Conservation (phyloP, 2,797 vertebrate species). For the Schizopygopsis malacanthus region DNA sequence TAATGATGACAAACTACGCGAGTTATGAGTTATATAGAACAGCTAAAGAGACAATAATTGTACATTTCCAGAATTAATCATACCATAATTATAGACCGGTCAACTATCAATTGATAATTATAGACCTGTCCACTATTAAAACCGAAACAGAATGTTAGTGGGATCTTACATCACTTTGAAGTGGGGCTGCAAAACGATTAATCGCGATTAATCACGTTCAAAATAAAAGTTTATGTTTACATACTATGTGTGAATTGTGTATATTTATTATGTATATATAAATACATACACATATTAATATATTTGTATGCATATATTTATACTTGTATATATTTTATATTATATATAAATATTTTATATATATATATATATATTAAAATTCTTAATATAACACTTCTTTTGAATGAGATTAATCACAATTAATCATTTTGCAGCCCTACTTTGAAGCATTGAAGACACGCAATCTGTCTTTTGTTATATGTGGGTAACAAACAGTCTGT, state of each 20-base stretch:
- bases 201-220: too few relatives aligned
- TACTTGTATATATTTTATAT: too few relatives aligned
- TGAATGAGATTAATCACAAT: not conserved
- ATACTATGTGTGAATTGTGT: too few relatives aligned
- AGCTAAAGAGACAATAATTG: not conserved
- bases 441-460: not conserved
- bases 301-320: too few relatives aligned
- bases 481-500: not conserved
- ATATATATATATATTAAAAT: too few relatives aligned
- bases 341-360: too few relatives aligned
- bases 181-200: too few relatives aligned
- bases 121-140: not conserved
- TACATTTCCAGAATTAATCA: not conserved
- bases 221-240: too few relatives aligned
- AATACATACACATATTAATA: too few relatives aligned
- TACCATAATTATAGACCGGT: not conserved
- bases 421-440: not conserved
- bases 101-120: not conserved
- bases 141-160: not conserved
- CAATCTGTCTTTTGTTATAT: not conserved
- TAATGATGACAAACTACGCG: not conserved
- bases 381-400: not conserved
- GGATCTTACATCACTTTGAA: not conserved
- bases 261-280: too few relatives aligned
- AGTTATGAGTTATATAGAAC: not conserved